Percentiles rank a stretch among this genome's conserved stretches.
Evolutionary conservation across 2,888 invertebrate species (phyloP).

Genomic region (Pachycephus smyrnensis): DNA sequence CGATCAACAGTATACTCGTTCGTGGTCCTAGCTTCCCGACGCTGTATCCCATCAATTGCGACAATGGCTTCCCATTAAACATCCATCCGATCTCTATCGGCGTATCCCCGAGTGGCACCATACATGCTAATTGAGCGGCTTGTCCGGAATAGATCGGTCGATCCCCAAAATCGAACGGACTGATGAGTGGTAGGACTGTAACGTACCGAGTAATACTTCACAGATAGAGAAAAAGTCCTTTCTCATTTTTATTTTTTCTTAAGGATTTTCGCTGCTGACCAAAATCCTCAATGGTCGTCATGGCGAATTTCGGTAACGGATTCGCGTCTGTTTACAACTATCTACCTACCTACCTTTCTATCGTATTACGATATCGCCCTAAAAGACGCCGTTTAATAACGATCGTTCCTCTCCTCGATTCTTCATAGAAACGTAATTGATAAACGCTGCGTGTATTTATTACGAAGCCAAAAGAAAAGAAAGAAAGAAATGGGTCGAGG

Average conservation of each 20-base stretch:
- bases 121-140: constrained; percentile 80
- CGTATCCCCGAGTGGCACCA: constrained; percentile 73
- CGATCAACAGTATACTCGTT: constrained; percentile 66
- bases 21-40: constrained; percentile 60
- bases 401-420: no score
- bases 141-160: constrained; percentile 83
- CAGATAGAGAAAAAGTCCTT: constrained; percentile 6
- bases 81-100: constrained; percentile 72
- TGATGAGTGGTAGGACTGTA: constrained; percentile 85
- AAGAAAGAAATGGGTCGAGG: background rate
- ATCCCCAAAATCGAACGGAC: constrained; percentile 83
- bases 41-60: constrained; percentile 59
- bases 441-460: no score
- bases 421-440: no score
- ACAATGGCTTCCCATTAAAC: constrained; percentile 67
- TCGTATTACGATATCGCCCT: no score
- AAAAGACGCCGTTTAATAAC: no score
- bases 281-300: no score
- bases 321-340: no score
- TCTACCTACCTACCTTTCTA: no score
- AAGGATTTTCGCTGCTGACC: background rate
- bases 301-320: no score
- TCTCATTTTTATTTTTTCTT: background rate
- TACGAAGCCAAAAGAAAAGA: background rate
- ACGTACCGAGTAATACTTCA: constrained; percentile 41